These are phyloP conservation scores for Enteromius viviparus DNA, from an alignment of 2,797 vertebrate species.

Conservation along the genomic window DNA sequence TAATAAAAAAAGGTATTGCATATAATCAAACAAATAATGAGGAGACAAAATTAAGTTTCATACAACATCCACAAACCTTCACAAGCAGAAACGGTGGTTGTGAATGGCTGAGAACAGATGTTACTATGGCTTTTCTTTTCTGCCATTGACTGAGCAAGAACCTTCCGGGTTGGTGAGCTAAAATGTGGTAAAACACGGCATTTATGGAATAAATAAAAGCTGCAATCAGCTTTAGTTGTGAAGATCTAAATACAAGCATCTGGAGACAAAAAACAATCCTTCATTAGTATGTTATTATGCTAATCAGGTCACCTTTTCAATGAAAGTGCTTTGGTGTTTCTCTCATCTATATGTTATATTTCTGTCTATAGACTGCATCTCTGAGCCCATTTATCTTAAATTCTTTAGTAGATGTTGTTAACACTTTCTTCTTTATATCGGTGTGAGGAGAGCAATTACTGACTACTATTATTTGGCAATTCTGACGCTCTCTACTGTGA, in stretches of 20 bases:
- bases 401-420: background rate
- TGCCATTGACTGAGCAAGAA: slow-evolving; percentile 8
- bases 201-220: background rate
- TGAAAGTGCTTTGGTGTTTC: background rate
- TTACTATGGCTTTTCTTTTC: background rate
- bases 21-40: slow-evolving; percentile 8
- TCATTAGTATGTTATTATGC: background rate
- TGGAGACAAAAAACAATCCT: background rate
- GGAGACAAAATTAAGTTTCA: background rate
- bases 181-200: slow-evolving; percentile 13
- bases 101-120: background rate
- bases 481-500: background rate
- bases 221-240: background rate
- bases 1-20: slow-evolving; percentile 4
- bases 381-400: background rate
- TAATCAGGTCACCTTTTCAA: background rate
- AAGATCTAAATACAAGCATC: background rate
- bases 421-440: slow-evolving; percentile 4
- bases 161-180: background rate
- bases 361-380: background rate
- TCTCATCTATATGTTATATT: background rate
- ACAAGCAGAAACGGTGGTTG: background rate
- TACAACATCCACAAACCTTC: slow-evolving; percentile 19
- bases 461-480: slow-evolving; percentile 28
- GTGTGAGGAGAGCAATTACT: background rate